Percentiles rank a stretch among this genome's conserved stretches.
Evolutionary conservation across 2,797 vertebrate species (phyloP).

Genomic region (Enteromius afrohamiltoni): DNA sequence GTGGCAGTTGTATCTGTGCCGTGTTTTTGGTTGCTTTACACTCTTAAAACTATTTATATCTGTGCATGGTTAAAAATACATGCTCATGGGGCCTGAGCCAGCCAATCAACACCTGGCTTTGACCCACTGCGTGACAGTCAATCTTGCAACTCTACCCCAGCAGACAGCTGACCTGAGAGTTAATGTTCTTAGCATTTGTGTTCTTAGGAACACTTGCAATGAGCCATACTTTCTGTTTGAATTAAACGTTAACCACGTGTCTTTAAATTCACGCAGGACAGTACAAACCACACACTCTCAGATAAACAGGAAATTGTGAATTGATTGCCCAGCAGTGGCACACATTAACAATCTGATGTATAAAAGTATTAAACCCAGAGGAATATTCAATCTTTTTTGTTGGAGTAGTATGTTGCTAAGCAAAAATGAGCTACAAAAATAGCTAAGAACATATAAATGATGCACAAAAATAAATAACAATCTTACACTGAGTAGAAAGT

Average conservation of each 20-base stretch:
- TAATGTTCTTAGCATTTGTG: conserved; percentile 10
- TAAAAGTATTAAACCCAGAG: neutral
- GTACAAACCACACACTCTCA: neutral
- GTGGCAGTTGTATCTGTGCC: conserved; percentile 61
- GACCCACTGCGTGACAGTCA: conserved; percentile 64
- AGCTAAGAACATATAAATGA: neutral
- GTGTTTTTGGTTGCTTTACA: conserved; percentile 61
- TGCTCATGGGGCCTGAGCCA: conserved; percentile 66
- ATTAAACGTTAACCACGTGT: neutral
- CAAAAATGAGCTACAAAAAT: neutral
- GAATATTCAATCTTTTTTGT: neutral
- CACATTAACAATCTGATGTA: neutral
- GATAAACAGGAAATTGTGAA: conserved; percentile 1
- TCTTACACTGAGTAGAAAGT: neutral
- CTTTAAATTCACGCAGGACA: neutral
- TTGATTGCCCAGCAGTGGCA: conserved; percentile 10
- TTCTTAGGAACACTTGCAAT: neutral
- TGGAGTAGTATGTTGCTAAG: neutral
- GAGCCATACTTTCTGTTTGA: conserved; percentile 1
- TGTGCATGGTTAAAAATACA: conserved; percentile 66
- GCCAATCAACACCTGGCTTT: conserved; percentile 62
- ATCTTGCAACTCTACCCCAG: conserved; percentile 49
- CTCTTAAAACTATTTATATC: conserved; percentile 74
- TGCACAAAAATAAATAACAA: neutral
- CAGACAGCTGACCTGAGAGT: conserved; percentile 34